phyloP scores from a whole-genome alignment of 2,888 invertebrate genomes.

The Drosophila austrosaltans region DNA sequence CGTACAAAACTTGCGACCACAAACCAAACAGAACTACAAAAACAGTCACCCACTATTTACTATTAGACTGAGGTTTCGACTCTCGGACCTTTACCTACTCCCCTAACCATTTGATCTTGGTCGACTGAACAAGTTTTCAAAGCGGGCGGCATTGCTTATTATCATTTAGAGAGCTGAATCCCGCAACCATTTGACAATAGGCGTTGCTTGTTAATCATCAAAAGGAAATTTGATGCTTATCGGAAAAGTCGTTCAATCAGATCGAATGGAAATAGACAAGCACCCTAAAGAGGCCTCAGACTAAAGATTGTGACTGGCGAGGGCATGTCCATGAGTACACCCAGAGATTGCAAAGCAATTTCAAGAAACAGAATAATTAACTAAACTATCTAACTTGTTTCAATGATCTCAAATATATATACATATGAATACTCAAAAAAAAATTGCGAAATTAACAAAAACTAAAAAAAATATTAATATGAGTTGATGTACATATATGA shows the following conservation, averaged over 20 bases:
- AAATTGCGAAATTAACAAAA: no score
- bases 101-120: conserved; percentile 30
- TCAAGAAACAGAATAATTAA: no score
- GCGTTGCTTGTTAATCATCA: conserved; percentile 68
- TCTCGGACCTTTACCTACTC: conserved; percentile 36
- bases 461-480: no score
- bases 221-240: conserved; percentile 74
- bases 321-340: conserved; percentile 25
- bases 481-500: no score
- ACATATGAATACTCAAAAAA: no score
- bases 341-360: background rate
- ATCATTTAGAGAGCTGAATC: conserved; percentile 19
- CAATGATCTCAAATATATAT: no score
- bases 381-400: no score
- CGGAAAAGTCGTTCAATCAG: conserved; percentile 67
- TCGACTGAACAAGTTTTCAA: conserved; percentile 61
- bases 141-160: conserved; percentile 27
- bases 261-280: conserved; percentile 49
- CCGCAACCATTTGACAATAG: conserved; percentile 59
- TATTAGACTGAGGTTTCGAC: conserved; percentile 17
- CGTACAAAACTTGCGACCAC: conserved; percentile 40
- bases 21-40: conserved; percentile 28
- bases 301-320: conserved; percentile 12
- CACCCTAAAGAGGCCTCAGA: conserved; percentile 26
- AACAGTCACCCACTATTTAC: conserved; percentile 57